Conservation (phyloP, 2,113 vertebrate genomes). For the Rhinogobius similis region DNA sequence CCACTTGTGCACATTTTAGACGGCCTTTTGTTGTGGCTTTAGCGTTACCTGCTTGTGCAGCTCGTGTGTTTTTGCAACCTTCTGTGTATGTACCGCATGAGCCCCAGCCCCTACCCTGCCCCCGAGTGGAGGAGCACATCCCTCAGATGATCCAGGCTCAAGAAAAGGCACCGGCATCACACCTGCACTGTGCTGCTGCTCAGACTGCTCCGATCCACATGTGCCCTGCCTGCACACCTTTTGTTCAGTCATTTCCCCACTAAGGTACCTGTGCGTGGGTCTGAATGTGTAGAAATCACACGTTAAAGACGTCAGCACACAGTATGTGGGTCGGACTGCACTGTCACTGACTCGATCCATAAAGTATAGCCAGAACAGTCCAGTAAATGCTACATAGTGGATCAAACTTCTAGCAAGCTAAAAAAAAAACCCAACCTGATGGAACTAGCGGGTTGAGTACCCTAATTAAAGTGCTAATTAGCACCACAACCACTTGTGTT, state of each 20-base stretch:
- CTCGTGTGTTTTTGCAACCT: not conserved
- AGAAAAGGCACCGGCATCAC: not conserved
- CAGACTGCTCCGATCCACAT: not conserved
- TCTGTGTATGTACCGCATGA: conserved; percentile 62
- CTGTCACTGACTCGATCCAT: not conserved
- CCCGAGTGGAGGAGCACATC: conserved; percentile 39
- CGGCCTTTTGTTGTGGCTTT: conserved; percentile 49
- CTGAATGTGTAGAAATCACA: not conserved
- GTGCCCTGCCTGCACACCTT: not conserved
- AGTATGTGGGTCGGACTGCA: not conserved
- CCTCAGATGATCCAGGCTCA: conserved; percentile 6
- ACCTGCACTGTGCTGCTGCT: not conserved
- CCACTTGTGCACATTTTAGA: conserved; percentile 36
- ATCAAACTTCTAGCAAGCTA: not conserved
- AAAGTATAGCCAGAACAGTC: not conserved
- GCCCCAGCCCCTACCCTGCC: conserved; percentile 61
- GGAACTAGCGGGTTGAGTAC: not conserved
- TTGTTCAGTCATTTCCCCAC: not conserved
- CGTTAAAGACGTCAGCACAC: not conserved
- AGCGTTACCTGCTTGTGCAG: conserved; percentile 23
- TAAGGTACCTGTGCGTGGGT: not conserved
- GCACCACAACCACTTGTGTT: not conserved
- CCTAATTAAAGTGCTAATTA: not conserved
- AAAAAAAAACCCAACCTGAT: not conserved
- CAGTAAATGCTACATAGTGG: not conserved